A percentile compares a stretch with the other conserved stretches of the same genome.
Conservation (phyloP, 2,113 vertebrate genomes). For the Peromyscus maniculatus region DNA sequence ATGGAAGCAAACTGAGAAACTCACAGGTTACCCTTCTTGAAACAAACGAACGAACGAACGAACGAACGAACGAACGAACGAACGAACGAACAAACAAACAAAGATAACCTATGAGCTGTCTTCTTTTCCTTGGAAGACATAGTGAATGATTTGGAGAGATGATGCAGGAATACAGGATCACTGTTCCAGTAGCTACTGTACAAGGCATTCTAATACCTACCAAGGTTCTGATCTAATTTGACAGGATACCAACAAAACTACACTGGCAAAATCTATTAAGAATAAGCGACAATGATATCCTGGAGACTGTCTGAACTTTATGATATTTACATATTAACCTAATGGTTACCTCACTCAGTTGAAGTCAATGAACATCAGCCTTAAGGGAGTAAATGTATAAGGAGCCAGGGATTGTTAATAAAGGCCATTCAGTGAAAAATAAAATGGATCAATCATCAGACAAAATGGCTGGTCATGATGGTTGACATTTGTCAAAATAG, state of each 20-base stretch:
- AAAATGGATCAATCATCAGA: neutral
- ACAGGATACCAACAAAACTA: neutral
- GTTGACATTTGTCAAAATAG: neutral
- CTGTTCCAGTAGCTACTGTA: neutral
- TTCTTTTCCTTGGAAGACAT: neutral
- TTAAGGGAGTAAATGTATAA: neutral
- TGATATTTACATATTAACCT: conserved; percentile 13
- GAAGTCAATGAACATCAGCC: neutral
- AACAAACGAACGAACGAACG: neutral
- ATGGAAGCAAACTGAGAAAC: neutral
- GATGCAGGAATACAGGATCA: neutral
- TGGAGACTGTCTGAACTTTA: conserved; percentile 29
- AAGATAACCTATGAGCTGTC: neutral
- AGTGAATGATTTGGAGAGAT: neutral
- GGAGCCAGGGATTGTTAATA: neutral
- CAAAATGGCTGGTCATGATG: neutral
- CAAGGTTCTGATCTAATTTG: neutral
- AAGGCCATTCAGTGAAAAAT: neutral
- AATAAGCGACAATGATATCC: neutral
- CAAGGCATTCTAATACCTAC: neutral
- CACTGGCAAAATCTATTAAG: neutral
- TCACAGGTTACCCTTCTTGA: neutral
- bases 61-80: neutral
- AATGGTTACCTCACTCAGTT: neutral
- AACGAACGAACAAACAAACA: neutral